phyloP scores from a whole-genome alignment of 2,113 vertebrate species.

The Aegithalos caudatus region DNA sequence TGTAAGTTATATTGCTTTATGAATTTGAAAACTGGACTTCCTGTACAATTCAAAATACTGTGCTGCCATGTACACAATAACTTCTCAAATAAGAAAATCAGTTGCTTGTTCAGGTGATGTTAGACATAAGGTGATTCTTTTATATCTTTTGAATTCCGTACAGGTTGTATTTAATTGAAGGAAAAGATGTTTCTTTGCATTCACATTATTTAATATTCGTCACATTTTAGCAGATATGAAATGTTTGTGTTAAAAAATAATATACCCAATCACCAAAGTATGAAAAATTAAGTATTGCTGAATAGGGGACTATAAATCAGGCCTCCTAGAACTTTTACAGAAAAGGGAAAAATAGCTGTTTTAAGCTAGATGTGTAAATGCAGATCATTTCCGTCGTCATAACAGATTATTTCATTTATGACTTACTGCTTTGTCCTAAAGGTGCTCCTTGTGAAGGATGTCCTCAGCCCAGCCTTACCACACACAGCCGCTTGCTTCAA shows the following conservation, averaged over 20 bases:
- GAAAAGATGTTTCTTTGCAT: constrained; percentile 46
- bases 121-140: neutral
- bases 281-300: constrained; percentile 35
- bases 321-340: neutral
- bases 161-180: constrained; percentile 48
- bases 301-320: constrained; percentile 38
- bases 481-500: neutral
- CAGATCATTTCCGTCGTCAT: neutral
- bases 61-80: neutral
- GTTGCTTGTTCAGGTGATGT: neutral
- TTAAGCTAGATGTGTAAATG: neutral
- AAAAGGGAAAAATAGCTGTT: constrained; percentile 14
- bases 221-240: constrained; percentile 54
- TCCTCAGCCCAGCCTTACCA: neutral
- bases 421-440: constrained; percentile 23
- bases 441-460: neutral
- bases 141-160: constrained; percentile 10
- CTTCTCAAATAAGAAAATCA: neutral
- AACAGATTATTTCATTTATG: constrained; percentile 12
- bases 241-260: constrained; percentile 55
- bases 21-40: neutral
- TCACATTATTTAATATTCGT: constrained; percentile 51
- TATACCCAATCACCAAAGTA: constrained; percentile 38
- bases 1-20: neutral
- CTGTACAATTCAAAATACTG: neutral